Base-by-base conservation (phyloP, 2,113 vertebrate species). In the Picathartes gymnocephalus region DNA sequence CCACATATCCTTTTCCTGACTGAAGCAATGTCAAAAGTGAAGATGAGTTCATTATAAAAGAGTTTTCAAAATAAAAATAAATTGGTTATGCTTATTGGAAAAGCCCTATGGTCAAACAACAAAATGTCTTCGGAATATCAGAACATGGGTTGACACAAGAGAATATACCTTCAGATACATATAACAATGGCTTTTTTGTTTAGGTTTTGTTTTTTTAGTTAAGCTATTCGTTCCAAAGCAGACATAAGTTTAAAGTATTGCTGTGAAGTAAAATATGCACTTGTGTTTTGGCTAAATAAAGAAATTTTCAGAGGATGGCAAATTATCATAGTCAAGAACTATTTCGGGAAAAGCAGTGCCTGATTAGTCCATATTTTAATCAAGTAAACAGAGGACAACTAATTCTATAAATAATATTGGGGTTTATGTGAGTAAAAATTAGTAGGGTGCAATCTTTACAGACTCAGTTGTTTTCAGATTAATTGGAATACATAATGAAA, bases 401-500 rank as follows among this genome's bases (percentile, higher is more conserved):
- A 86, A 83, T 70, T 90, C 92, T 83, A 95, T 80, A 95, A 93
- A 93, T 93, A 93, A 85, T 92, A 81, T 58, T 45, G 60, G 86
- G 69, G 62, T 78, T 93, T 92, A 83, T 90, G 80, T 92, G 44
- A 78, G n/a, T 47, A 96, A 92, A 96, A 94, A 90, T 86, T 94
- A 96, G 60, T 56, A 60, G 65, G 69, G 81, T 84, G 86, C 2
- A 1, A 86, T 92, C 80, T 93, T 90, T 69, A 86, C 48, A 81
- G 57, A 84, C 76, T 93, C 90, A 66, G 82, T 95, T 94, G 86
- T 97, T 97, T 94, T 84, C 82, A 90, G 37, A 94, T 92, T 95
- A 94, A 94, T 92, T 94, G 82, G 85, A 95, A 96, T 86, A 68
- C 56, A 88, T 88, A 96, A 90, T 77, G 80, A 88, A 95, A 95